These are phyloP conservation scores for Chaetogeoica ovagalla DNA, from an alignment of 2,888 invertebrate species.

Conservation along the genomic window DNA sequence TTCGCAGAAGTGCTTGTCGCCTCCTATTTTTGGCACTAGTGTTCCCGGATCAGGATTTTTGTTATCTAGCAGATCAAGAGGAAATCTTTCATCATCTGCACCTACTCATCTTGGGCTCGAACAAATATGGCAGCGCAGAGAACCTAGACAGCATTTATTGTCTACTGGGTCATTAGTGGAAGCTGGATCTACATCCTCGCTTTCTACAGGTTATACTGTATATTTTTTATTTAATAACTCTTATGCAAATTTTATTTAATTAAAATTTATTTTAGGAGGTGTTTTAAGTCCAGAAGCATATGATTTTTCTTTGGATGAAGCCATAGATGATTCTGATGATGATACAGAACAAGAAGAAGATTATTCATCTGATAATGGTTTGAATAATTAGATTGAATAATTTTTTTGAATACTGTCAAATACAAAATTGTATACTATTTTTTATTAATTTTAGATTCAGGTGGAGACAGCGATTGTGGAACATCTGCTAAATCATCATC, in stretches of 20 bases:
- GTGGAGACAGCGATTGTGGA: slow-evolving; percentile 58
- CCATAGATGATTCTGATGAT: slow-evolving; percentile 76
- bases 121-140: slow-evolving; percentile 82
- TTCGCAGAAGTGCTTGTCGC: slow-evolving; percentile 41
- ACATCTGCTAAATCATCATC: slow-evolving; percentile 55
- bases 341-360: slow-evolving; percentile 87
- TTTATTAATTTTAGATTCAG: slow-evolving; percentile 57
- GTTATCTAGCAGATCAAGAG: slow-evolving; percentile 38
- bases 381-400: slow-evolving; percentile 55
- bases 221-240: background rate
- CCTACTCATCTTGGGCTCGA: slow-evolving; percentile 82
- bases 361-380: slow-evolving; percentile 80
- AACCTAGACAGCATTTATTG: slow-evolving; percentile 81
- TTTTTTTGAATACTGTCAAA: background rate
- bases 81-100: slow-evolving; percentile 76
- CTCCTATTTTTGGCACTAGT: slow-evolving; percentile 44
- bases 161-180: slow-evolving; percentile 82
- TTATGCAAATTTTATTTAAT: slow-evolving; percentile 11
- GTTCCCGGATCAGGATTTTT: slow-evolving; percentile 40
- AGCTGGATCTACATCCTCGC: slow-evolving; percentile 80
- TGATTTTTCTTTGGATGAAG: slow-evolving; percentile 82
- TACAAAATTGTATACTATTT: background rate
- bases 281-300: slow-evolving; percentile 80
- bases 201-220: slow-evolving; percentile 67
- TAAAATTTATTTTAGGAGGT: slow-evolving; percentile 62